Percentiles rank a stretch among this genome's conserved stretches.
Conservation (phyloP, 2,113 vertebrate genomes). For the Symphodus melops region DNA sequence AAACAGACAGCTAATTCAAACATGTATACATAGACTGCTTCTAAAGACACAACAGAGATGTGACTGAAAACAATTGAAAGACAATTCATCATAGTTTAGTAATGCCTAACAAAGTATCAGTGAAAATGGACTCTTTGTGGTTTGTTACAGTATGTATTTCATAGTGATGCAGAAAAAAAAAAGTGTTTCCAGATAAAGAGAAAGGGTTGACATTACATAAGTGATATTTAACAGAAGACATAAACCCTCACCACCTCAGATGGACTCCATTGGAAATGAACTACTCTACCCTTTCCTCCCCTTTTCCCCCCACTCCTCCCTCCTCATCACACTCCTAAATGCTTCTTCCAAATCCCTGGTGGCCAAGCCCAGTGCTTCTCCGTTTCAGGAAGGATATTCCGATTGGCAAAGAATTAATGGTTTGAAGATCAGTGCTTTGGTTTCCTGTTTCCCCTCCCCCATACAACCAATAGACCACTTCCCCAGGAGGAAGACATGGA, state of each 20-base stretch:
- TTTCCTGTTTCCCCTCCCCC: slow-evolving; percentile 54
- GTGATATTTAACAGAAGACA: slow-evolving; percentile 32
- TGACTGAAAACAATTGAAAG: slow-evolving; percentile 21
- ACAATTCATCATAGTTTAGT: slow-evolving; percentile 31
- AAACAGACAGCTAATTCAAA: slow-evolving; percentile 25
- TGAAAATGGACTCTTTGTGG: background rate
- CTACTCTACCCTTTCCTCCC: slow-evolving; percentile 7
- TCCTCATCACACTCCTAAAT: slow-evolving; percentile 5
- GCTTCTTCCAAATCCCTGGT: slow-evolving; percentile 41
- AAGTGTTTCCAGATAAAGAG: background rate
- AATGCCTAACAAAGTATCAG: background rate
- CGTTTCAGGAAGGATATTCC: slow-evolving; percentile 66
- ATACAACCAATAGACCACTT: slow-evolving; percentile 2
- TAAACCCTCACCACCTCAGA: slow-evolving; percentile 21
- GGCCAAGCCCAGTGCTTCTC: slow-evolving; percentile 54
- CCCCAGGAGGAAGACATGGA: slow-evolving; percentile 33
- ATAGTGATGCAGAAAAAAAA: slow-evolving; percentile 9
- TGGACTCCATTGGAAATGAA: slow-evolving; percentile 9
- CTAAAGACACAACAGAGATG: background rate
- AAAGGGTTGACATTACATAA: slow-evolving; percentile 22
- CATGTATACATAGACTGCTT: too few relatives aligned
- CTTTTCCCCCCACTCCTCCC: background rate
- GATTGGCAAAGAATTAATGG: slow-evolving; percentile 52
- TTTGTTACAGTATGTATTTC: slow-evolving; percentile 30
- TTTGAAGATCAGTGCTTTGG: slow-evolving; percentile 42